phyloP scores from a whole-genome alignment of 2,797 vertebrate genomes.

The Gymnopithys bicolor region DNA sequence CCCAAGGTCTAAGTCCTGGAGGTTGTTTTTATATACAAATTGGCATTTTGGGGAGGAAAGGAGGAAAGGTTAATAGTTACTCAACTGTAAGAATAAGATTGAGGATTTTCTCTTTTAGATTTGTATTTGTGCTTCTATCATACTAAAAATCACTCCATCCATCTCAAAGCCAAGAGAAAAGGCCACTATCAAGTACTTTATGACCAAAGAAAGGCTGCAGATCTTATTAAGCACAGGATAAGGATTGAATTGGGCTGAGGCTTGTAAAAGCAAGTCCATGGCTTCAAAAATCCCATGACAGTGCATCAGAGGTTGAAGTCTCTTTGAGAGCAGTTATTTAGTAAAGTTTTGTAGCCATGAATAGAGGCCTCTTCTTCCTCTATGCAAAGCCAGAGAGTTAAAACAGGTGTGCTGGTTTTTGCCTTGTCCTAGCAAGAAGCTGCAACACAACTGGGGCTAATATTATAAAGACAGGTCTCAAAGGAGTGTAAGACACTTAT shows the following conservation, averaged over 20 bases:
- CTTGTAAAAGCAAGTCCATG: not conserved
- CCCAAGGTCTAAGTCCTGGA: constrained; percentile 53
- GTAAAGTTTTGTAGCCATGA: not conserved
- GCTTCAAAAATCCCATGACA: not conserved
- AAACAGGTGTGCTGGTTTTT: not conserved
- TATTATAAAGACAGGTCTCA: not conserved
- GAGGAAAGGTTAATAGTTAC: constrained; percentile 50
- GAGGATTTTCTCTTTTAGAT: constrained; percentile 4
- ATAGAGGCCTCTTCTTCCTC: not conserved
- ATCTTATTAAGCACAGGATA: not conserved
- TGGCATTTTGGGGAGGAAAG: constrained; percentile 44
- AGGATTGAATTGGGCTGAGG: not conserved
- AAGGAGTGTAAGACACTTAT: rapidly evolving
- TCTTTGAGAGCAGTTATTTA: not conserved
- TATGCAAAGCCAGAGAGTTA: not conserved
- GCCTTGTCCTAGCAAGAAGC: not conserved
- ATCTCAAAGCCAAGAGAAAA: not conserved
- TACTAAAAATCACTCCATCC: not conserved
- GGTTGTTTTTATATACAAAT: constrained; percentile 75
- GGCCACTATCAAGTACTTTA: not conserved
- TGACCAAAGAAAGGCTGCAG: not conserved
- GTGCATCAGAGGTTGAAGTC: not conserved
- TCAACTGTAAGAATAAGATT: constrained; percentile 26
- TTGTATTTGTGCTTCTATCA: constrained; percentile 28
- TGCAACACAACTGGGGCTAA: not conserved